phyloP scores from a whole-genome alignment of 1,140 invertebrate species.

The Vanessa tameamea region DNA sequence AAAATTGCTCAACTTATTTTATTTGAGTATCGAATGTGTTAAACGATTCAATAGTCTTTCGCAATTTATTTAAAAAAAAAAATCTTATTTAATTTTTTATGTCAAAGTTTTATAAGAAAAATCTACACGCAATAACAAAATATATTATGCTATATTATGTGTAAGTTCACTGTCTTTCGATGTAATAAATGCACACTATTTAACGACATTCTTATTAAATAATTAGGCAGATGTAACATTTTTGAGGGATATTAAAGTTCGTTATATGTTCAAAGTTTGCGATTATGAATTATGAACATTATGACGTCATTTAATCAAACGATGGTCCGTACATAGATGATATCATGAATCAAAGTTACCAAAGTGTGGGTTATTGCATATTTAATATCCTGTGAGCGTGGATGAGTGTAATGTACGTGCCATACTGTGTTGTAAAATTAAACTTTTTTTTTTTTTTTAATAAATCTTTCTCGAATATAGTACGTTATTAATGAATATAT shows the following conservation, averaged over 20 bases:
- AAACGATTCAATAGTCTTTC: not conserved
- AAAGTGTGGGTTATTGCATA: conserved; percentile 38
- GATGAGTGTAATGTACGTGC: conserved; percentile 33
- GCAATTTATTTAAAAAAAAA: not conserved
- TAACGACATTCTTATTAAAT: conserved; percentile 60
- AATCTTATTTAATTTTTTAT: not conserved
- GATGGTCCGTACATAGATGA: conserved; percentile 30
- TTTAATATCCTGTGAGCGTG: conserved; percentile 21
- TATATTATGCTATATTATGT: conserved; percentile 30
- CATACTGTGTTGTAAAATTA: conserved; percentile 19
- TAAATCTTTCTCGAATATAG: conserved; percentile 6
- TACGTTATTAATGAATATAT: not conserved
- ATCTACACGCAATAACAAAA: conserved; percentile 22
- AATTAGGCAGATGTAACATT: conserved; percentile 60
- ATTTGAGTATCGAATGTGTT: not conserved
- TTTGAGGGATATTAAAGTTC: conserved; percentile 40
- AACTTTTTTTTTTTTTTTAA: not conserved
- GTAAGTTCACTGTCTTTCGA: conserved; percentile 66
- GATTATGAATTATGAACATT: conserved; percentile 22
- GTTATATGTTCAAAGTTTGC: conserved; percentile 5
- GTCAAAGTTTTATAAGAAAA: conserved; percentile 10
- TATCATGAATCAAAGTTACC: conserved; percentile 40
- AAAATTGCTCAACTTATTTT: conserved; percentile 35
- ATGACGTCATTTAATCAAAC: conserved; percentile 10
- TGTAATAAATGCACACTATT: conserved; percentile 76